These are phyloP conservation scores for Peromyscus eremicus DNA, from an alignment of 2,797 vertebrate genomes.

Conservation along the genomic window DNA sequence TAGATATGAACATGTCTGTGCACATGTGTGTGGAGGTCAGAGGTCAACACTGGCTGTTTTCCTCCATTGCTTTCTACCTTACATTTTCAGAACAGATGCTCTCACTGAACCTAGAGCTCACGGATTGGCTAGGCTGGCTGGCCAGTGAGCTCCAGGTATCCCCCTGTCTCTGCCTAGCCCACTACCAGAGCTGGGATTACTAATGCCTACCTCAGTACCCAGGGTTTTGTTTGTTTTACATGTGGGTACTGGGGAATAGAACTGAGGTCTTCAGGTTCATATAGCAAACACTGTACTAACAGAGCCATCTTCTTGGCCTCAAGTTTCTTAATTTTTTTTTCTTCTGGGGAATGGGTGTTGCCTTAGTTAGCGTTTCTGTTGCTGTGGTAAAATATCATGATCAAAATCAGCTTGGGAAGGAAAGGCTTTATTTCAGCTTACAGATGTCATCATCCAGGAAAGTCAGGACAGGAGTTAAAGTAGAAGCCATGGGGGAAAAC, in stretches of 20 bases:
- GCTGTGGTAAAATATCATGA: neutral
- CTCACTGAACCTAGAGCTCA: neutral
- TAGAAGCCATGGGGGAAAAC: neutral
- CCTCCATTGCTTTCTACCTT: neutral
- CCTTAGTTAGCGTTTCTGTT: neutral
- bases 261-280: neutral
- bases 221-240: neutral
- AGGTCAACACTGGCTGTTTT: neutral
- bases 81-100: neutral
- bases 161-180: neutral
- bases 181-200: neutral
- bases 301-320: neutral
- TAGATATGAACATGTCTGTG: neutral
- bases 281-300: neutral
- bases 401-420: neutral
- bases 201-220: neutral
- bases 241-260: neutral
- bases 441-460: neutral
- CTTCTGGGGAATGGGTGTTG: too few species aligned
- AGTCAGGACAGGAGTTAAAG: neutral
- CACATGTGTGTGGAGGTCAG: neutral
- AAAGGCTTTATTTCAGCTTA: neutral
- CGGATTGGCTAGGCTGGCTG: neutral
- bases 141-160: neutral
- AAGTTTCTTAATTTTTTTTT: neutral